Base-by-base conservation (phyloP, 2,888 invertebrate genomes). In the Allygus modestus region DNA sequence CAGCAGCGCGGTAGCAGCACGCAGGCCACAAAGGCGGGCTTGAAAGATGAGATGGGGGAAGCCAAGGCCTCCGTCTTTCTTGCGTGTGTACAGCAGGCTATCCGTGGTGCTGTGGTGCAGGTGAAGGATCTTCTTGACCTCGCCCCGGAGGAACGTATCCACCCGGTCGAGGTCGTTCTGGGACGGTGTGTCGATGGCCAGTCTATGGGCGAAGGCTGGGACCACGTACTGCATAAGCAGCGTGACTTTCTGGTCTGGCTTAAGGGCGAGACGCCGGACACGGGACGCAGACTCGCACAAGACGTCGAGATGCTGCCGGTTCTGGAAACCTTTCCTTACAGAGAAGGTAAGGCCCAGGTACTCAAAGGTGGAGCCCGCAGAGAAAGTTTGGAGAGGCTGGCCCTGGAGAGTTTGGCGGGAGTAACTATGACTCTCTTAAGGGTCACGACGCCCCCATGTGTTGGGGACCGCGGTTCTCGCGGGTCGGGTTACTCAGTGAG, bases 51-150 rank as follows among this genome's bases (percentile, higher is more conserved):
- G n/a, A n/a, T n/a, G n/a, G n/a, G 88, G 89, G 31, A 89, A 81
- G 33, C 89, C 89, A 86, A 89, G 86, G 86, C 89, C 88, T 58
- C 89, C 89, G 86, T 89, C 89, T 85, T 86, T 73, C 87, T 87
- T 89, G 71, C 87, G 84, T 81, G 88, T 86, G 84, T 89, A 88
- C 0, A 90, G 12, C 11, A 89, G 46, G 5, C 88, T 87, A 41
- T 54, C 20, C 46, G 41, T 65, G 88, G 86, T 87, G 0, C 84
- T 85, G 69, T 87, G 87, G 41, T 88, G 88, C 81, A 90, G 85
- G 86, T 89, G 89, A n/a, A 85, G 2, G 0, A 84, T 58, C 0
- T 20, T 41, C 26, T 84, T 86, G 0, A 84, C 23, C 84, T 17
- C 33, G 85, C 0, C 28, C 79, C 73, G 31, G 37, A 85, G 83